Conservation (phyloP, 2,888 invertebrate genomes). For the Frankliniella intonsa region DNA sequence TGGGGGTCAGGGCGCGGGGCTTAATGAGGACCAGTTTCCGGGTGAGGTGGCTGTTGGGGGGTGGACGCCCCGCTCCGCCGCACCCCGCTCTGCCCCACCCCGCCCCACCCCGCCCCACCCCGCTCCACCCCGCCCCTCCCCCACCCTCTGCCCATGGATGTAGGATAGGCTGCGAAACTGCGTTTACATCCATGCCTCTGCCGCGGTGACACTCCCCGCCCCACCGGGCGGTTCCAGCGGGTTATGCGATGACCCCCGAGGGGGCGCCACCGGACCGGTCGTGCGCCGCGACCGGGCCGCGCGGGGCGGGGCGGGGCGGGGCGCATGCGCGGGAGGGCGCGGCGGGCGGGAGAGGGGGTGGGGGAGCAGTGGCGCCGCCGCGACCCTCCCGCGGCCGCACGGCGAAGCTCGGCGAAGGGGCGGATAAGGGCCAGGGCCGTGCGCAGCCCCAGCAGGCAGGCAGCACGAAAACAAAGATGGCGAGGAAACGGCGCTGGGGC, state of each 20-base stretch:
- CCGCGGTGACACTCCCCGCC: no score
- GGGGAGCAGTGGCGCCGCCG: background rate
- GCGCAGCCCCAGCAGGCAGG: background rate
- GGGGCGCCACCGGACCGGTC: background rate
- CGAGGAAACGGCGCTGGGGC: slow-evolving; percentile 3
- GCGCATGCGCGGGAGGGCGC: background rate
- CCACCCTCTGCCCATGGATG: no score
- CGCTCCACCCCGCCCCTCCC: no score
- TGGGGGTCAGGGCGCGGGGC: background rate
- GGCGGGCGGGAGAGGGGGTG: background rate
- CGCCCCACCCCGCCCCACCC: no score
- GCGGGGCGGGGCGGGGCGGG: background rate
- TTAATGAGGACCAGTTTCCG: no score
- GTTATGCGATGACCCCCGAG: no score
- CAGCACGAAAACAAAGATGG: slow-evolving; percentile 21
- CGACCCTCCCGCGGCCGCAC: background rate
- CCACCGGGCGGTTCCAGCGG: no score
- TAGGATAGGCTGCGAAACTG: no score
- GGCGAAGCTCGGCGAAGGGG: background rate
- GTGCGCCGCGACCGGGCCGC: background rate
- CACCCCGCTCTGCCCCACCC: no score
- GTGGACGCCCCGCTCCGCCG: no score
- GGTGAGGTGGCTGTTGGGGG: no score
- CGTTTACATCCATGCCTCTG: no score
- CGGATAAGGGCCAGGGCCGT: background rate